Conservation (phyloP, 2,797 vertebrate species). For the Melanotaenia maccullochi region DNA sequence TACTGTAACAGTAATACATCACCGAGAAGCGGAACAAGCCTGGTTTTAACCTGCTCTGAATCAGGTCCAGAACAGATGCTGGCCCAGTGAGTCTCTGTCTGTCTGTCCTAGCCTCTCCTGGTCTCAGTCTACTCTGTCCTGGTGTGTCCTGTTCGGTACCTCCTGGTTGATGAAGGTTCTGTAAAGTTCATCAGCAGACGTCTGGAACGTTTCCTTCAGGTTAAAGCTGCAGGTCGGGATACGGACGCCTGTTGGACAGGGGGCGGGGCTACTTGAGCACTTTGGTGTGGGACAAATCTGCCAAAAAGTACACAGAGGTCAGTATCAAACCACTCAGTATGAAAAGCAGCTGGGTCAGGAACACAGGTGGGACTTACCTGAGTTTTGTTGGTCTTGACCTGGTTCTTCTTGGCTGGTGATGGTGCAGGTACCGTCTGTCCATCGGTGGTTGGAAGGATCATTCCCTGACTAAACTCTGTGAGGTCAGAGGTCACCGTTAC, state of each 20-base stretch:
- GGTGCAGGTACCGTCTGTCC: slow-evolving; percentile 62
- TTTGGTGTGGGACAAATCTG: slow-evolving; percentile 69
- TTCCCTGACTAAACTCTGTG: slow-evolving; percentile 95
- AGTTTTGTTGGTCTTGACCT: slow-evolving; percentile 76
- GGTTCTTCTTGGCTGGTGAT: slow-evolving; percentile 72
- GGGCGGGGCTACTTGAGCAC: slow-evolving; percentile 47
- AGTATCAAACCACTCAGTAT: background rate
- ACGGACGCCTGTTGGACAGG: slow-evolving; percentile 82
- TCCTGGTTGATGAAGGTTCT: slow-evolving; percentile 89
- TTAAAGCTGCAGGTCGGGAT: slow-evolving; percentile 89
- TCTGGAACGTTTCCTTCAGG: slow-evolving; percentile 89
- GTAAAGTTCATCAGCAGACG: slow-evolving; percentile 92
- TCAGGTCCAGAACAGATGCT: too few species aligned
- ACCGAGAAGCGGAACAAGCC: too few species aligned
- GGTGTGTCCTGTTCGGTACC: slow-evolving; percentile 68
- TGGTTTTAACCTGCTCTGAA: too few species aligned
- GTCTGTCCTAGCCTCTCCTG: background rate
- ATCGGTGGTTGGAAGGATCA: slow-evolving; percentile 91
- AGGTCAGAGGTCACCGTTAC: slow-evolving; percentile 35
- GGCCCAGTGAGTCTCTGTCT: background rate
- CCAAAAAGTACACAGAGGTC: slow-evolving; percentile 1
- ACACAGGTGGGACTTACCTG: slow-evolving; percentile 72
- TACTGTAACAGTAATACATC: too few species aligned
- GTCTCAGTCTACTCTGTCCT: background rate
- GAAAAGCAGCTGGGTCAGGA: background rate